Evolutionary conservation across 2,888 invertebrate genomes (phyloP).

Genomic region (Sylvicola cinctus): DNA sequence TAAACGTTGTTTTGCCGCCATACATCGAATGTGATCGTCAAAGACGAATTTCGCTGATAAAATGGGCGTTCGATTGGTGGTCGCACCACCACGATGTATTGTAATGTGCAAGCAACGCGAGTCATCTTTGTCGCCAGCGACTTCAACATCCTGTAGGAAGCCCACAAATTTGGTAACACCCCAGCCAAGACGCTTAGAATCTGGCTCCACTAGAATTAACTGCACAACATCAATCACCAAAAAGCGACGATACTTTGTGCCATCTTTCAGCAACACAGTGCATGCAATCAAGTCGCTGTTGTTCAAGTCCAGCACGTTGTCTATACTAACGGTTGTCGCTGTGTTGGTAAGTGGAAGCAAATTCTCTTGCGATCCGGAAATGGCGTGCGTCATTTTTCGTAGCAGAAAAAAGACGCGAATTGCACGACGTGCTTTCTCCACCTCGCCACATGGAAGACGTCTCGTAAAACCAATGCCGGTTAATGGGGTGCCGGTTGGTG

Average conservation of each 20-base stretch:
- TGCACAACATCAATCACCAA: conserved; percentile 90
- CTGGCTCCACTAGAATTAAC: conserved; percentile 92
- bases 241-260: conserved; percentile 78
- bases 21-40: conserved; percentile 96
- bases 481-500: conserved; percentile 89
- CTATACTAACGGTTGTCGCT: conserved; percentile 73
- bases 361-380: conserved; percentile 64
- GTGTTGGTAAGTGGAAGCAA: conserved; percentile 80
- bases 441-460: conserved; percentile 88
- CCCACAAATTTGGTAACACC: conserved; percentile 94
- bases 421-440: conserved; percentile 68
- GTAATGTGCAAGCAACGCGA: conserved; percentile 87
- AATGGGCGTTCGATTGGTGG: conserved; percentile 53
- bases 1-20: conserved; percentile 88
- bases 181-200: conserved; percentile 86
- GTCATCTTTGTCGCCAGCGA: conserved; percentile 89
- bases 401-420: conserved; percentile 86
- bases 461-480: conserved; percentile 90
- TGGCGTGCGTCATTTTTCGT: conserved; percentile 54
- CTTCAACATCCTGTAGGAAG: conserved; percentile 86
- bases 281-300: conserved; percentile 96
- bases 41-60: conserved; percentile 86
- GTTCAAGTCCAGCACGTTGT: conserved; percentile 88
- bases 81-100: conserved; percentile 56
- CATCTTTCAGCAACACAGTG: conserved; percentile 78